Percentiles rank a stretch among this genome's conserved stretches.
Evolutionary conservation across 1,140 invertebrate genomes (phyloP).

Genomic region (Palaemon carinicauda): DNA sequence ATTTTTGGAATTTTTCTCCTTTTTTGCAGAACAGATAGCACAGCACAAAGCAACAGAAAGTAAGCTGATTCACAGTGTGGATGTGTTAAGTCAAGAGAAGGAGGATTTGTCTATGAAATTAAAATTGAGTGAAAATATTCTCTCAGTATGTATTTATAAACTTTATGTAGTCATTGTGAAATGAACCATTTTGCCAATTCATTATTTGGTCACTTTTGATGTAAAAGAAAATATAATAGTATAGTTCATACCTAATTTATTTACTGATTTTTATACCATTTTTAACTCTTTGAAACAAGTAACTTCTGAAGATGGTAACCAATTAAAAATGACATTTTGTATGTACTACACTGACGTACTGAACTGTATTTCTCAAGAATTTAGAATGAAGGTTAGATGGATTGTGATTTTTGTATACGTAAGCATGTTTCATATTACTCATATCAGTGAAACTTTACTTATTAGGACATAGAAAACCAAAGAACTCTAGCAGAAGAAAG

Average conservation of each 20-base stretch:
- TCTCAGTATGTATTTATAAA: background rate
- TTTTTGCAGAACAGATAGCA: background rate
- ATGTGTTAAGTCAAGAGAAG: background rate
- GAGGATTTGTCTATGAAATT: background rate
- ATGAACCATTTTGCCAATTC: too few species aligned
- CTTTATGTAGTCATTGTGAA: too few species aligned
- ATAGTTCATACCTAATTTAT: too few species aligned
- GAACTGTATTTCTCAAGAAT: too few species aligned
- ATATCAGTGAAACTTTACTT: background rate
- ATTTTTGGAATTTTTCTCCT: background rate
- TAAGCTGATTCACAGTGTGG: background rate
- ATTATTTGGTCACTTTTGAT: too few species aligned
- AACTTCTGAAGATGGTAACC: too few species aligned
- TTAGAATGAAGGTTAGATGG: background rate
- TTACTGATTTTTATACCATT: too few species aligned
- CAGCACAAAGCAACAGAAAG: background rate
- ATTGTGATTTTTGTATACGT: background rate
- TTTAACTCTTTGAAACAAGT: too few species aligned
- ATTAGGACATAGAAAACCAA: background rate
- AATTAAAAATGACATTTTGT: too few species aligned
- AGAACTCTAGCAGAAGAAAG: background rate
- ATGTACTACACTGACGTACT: too few species aligned
- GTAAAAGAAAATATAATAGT: too few species aligned
- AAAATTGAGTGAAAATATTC: background rate
- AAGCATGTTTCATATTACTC: background rate